phyloP scores from a whole-genome alignment of 1,140 invertebrate genomes.

The Drosophila takahashii region DNA sequence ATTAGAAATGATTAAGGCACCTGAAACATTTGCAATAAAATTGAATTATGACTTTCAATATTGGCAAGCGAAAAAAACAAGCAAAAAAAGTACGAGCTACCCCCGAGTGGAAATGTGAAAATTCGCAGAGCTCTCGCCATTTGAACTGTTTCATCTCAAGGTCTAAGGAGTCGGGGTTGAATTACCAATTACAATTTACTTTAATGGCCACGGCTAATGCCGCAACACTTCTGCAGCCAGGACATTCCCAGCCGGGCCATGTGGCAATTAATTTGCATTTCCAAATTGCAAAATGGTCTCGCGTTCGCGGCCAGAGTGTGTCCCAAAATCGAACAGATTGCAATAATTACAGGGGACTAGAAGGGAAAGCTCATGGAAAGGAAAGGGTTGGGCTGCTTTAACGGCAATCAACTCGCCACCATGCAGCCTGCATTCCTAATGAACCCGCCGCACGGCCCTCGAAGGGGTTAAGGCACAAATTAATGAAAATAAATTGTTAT shows the following conservation, averaged over 20 bases:
- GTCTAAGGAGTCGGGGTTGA: conserved; percentile 8
- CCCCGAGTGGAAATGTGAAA: conserved; percentile 31
- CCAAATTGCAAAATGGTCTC: conserved; percentile 76
- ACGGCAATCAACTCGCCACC: conserved; percentile 50
- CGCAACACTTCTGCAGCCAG: conserved; percentile 57
- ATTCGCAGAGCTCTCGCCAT: conserved; percentile 24
- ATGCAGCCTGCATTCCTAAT: conserved; percentile 75
- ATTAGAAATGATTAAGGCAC: conserved; percentile 84
- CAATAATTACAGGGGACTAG: conserved; percentile 73
- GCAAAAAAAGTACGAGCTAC: conserved; percentile 15
- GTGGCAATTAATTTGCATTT: conserved; percentile 85
- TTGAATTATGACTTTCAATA: conserved; percentile 84
- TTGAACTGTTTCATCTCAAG: conserved; percentile 20
- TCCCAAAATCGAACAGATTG: conserved; percentile 83
- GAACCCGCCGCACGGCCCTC: conserved; percentile 45
- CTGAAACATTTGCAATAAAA: conserved; percentile 84
- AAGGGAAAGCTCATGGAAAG: neutral
- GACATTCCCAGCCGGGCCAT: conserved; percentile 63
- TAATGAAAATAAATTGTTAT: conserved; percentile 85
- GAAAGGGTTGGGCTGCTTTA: conserved; percentile 53
- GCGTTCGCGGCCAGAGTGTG: conserved; percentile 27
- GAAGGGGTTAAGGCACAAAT: conserved; percentile 82
- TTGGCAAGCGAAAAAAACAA: conserved; percentile 58
- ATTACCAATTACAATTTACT: conserved; percentile 79
- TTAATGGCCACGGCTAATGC: conserved; percentile 72